Evolutionary conservation across 1,140 invertebrate genomes (phyloP).

Genomic region (Drosophila mauritiana): DNA sequence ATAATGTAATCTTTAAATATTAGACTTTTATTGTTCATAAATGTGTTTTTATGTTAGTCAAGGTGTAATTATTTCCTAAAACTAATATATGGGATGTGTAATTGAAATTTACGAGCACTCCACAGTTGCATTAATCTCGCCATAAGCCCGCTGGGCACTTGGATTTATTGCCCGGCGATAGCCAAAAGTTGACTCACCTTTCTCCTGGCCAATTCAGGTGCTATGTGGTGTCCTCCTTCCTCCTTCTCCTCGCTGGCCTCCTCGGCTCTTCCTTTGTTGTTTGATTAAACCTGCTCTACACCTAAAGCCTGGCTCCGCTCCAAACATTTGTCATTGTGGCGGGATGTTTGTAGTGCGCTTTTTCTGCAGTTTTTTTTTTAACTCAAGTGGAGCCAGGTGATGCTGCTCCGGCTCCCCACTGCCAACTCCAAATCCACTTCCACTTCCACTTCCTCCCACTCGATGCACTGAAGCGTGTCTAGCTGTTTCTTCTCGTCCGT

Average conservation of each 20-base stretch:
- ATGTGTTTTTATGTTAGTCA: not conserved
- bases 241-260: slow-evolving; percentile 1
- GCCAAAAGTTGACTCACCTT: slow-evolving; percentile 21
- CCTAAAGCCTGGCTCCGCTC: slow-evolving; percentile 51
- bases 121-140: not conserved
- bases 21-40: too few species aligned
- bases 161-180: slow-evolving; percentile 16
- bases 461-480: slow-evolving; percentile 51
- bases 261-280: slow-evolving; percentile 19
- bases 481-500: slow-evolving; percentile 20
- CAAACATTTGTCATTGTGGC: slow-evolving; percentile 55
- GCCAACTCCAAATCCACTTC: not conserved
- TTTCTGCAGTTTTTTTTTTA: slow-evolving; percentile 7
- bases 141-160: slow-evolving; percentile 3
- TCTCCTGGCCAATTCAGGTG: slow-evolving; percentile 15
- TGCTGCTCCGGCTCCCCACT: slow-evolving; percentile 6
- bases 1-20: not conserved
- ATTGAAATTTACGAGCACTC: slow-evolving; percentile 4
- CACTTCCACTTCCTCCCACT: slow-evolving; percentile 34
- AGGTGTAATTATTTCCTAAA: not conserved
- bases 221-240: slow-evolving; percentile 20
- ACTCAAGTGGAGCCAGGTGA: slow-evolving; percentile 40
- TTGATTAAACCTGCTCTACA: slow-evolving; percentile 47
- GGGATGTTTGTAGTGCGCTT: slow-evolving; percentile 4
- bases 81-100: not conserved